Percentiles rank a stretch among this genome's conserved stretches.
Evolutionary conservation across 2,888 invertebrate species (phyloP).

Genomic region (Theretra japonica): DNA sequence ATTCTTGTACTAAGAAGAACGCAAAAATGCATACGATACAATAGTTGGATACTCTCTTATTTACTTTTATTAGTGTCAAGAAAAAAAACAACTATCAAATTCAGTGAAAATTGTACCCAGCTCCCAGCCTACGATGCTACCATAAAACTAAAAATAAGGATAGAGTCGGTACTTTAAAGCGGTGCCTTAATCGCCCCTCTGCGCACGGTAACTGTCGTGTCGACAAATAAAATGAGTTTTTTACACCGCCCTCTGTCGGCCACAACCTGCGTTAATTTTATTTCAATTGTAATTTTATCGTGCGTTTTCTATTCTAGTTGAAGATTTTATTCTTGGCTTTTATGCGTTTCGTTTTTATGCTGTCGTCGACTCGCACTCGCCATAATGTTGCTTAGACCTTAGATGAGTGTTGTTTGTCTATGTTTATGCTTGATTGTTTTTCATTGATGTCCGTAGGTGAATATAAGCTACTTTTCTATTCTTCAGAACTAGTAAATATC

Average conservation of each 20-base stretch:
- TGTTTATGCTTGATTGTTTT: not conserved
- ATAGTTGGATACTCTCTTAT: too few relatives aligned
- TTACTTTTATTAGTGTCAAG: too few relatives aligned
- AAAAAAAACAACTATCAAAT: not conserved
- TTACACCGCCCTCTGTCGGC: conserved; percentile 65
- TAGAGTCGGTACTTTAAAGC: conserved; percentile 49
- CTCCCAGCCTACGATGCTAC: conserved; percentile 47
- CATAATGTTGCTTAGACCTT: not conserved
- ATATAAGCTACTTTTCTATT: not conserved
- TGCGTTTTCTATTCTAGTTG: conserved; percentile 44
- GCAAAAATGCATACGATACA: too few relatives aligned
- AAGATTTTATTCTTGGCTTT: conserved; percentile 44
- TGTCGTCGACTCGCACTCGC: not conserved
- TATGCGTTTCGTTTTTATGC: conserved; percentile 21
- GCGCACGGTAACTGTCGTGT: conserved; percentile 59
- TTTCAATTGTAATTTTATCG: conserved; percentile 62
- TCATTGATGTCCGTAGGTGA: not conserved
- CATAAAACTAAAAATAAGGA: conserved; percentile 68
- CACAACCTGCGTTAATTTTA: conserved; percentile 57
- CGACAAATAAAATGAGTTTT: conserved; percentile 71
- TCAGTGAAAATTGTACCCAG: conserved; percentile 21
- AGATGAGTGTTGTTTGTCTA: not conserved
- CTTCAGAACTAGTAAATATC: too few relatives aligned
- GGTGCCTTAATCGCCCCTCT: conserved; percentile 59
- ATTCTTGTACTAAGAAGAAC: too few relatives aligned